Base-by-base conservation (phyloP, 2,113 vertebrate species). In the Phasianus colchicus region DNA sequence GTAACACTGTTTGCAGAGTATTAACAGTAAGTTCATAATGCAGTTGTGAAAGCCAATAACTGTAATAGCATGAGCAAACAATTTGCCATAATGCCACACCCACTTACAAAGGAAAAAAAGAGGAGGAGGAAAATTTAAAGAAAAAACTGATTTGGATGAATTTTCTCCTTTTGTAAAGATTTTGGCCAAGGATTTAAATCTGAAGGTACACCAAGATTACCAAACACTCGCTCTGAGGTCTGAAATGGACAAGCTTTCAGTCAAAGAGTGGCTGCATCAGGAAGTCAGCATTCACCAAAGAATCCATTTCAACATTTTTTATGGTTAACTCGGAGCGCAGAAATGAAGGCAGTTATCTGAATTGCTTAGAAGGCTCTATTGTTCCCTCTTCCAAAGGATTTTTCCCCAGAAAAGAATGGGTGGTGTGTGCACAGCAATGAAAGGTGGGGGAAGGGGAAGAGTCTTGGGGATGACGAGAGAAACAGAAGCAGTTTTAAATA, bases 331-430 rank as follows among this genome's bases (percentile, higher is more conserved):
- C 32, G 1, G 89, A 94, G 66, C 91, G 67, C 86, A 96, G 79
- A 93, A 96, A 96, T 86, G 83, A 94, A 90, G 91, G 89, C 91
- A 94, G 89, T 95, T 96, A 93, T 93, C 96, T 95, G 92, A 97
- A 96, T 92, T 89, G 95, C 92, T 96, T 96, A 95, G 95, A 97
- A 96, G 84, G 86, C 87, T 91, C 90, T 94, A 91, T 97, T 96
- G 90, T 97, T 97, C 83, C 93, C 89, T 89, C 52, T 91, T 96
- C 92, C 90, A 95, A 96, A 95, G 92, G 92, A 93, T 93, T 91
- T 87, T 78, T 94, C 95, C 86, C 90, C 91, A 92, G 91, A 93
- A 96, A 63, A 96, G 94, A 95, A 93, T 91, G 92, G 81, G 84
- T 95, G 92, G 88, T 95, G 90, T 95, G 78, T 93, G 73, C 80